Evolutionary conservation across 2,113 vertebrate genomes (phyloP), one percentile per base, ranked within the genome.

Genomic region (Dicrurus megarhynchus): DNA sequence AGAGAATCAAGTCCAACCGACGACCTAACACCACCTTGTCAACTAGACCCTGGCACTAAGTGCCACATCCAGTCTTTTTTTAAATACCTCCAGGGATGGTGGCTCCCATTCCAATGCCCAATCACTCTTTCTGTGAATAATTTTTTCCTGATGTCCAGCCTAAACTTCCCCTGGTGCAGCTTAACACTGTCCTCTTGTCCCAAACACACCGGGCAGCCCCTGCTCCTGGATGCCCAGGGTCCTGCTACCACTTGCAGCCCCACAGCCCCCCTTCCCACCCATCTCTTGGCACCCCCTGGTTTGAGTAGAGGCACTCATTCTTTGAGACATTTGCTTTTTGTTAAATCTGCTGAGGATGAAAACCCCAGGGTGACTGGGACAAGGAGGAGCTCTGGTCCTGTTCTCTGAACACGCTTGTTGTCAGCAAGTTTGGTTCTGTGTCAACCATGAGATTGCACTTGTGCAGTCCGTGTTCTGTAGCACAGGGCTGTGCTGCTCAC

Each of bases 381-480:
- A 4, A 65, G 57, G 50, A 57, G 71, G 5, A 52, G 3, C 26
- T 32, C 42, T 8, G 0, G 8, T 27, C 23, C 55, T 17, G 6
- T 55, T 46, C 74, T 52, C 63, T 23, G 33, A 61, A 22, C 24
- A 12, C 1, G 0, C 22, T 55, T 22, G 10, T 0, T 37, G 18
- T 16, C 18, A 6, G 4, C 1, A 4, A 13, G 28, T n/a, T 33
- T 26, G 11, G 46, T 71, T 49, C 53, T 3, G 6, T 3, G 13
- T 28, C 35, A 56, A 8, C 61, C 11, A 3, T 1, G 6, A 53
- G 50, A 22, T 35, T 76, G 3, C 10, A 1, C 35, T 74, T 28
- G 2, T 6, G 6, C 7, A 9, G 49, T 10, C 11, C 0, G 0
- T 5, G n/a, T 18, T 42, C 60, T 5, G 0, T 6, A 37, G 47